Base-by-base conservation (phyloP, 2,113 vertebrate species). In the Mus pahari region DNA sequence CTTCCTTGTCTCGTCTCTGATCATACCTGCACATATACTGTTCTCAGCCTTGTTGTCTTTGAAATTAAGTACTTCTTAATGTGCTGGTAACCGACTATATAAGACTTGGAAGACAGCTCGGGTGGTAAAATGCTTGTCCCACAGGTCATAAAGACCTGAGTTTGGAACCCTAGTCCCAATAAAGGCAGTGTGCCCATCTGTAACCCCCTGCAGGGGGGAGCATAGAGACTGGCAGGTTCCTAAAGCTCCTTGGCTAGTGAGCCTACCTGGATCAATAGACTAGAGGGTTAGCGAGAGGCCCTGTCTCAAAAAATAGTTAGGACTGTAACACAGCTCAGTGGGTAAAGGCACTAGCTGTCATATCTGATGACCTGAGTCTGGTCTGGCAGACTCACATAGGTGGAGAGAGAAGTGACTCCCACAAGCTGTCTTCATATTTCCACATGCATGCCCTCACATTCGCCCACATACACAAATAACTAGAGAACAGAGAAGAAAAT, bases 21-120 rank as follows among this genome's bases (percentile, higher is more conserved):
- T 20, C 39, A 92, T 14, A 83, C 62, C 64, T 91, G 22, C 14
- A 68, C 33, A 62, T 33, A 88, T 14, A n/a, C 33, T 60, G 62
- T 74, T 70, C 24, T 91, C 36, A 31, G 89, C 48, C 50, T 92
- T 78, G 75, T 89, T 14, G 3, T 93, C 83, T 92, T 86, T 93
- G 89, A 97, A 94, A 92, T 81, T 55, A 48, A 48, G 48, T 48
- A 82, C 45, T 82, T 91, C 55, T 95, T 91, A 96, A 89, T 62
- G 14, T 92, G 68, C 31, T 95, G 39, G 91, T 68, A 91, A 94
- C 84, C 12, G 75, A 88, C n/a, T 39, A 64, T 10, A 75, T 31
- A 60, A 26, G 53, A 39, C 16, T 48, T 36, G 28, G 39, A 60
- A 58, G 53, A 89, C 0, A 11, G 39, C 12, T 74, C n/a, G 42